Percentiles rank a stretch among this genome's conserved stretches.
Evolutionary conservation across 1,140 invertebrate genomes (phyloP).

Genomic region (Lasioglossum baleicum): DNA sequence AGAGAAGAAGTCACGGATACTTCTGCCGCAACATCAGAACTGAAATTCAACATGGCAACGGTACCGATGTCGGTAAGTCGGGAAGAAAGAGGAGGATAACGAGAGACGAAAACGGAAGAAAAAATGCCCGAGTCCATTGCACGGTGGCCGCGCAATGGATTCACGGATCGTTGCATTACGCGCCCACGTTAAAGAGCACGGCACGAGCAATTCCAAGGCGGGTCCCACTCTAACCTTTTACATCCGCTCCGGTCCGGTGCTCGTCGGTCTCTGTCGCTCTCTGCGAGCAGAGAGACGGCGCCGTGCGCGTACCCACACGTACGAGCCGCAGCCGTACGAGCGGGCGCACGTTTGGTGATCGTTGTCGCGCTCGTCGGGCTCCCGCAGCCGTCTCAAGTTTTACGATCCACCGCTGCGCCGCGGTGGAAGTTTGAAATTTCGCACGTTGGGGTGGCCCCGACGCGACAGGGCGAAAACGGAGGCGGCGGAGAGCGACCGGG

Average conservation of each 20-base stretch:
- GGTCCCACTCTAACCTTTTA: constrained; percentile 59
- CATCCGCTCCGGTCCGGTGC: constrained; percentile 56
- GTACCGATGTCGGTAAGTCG: no score
- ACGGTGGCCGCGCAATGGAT: constrained; percentile 42
- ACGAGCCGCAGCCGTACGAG: neutral
- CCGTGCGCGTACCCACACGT: constrained; percentile 10
- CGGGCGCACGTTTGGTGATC: constrained; percentile 45
- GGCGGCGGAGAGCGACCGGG: constrained; percentile 20
- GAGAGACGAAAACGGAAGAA: neutral
- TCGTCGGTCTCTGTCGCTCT: constrained; percentile 13
- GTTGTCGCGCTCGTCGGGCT: constrained; percentile 54
- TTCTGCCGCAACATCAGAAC: no score
- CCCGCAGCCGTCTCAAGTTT: constrained; percentile 69
- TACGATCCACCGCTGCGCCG: constrained; percentile 63
- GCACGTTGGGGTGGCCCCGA: constrained; percentile 60
- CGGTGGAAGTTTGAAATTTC: constrained; percentile 71
- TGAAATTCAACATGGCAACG: no score
- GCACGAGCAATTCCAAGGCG: constrained; percentile 54
- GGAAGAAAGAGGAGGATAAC: neutral
- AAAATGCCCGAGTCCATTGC: constrained; percentile 20
- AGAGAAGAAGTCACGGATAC: no score
- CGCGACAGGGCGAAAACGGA: constrained; percentile 22
- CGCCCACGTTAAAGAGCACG: constrained; percentile 47
- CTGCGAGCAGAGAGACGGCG: constrained; percentile 7
- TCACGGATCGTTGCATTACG: constrained; percentile 46